Base-by-base conservation (phyloP, 2,797 vertebrate species). In the Zalophus californianus region DNA sequence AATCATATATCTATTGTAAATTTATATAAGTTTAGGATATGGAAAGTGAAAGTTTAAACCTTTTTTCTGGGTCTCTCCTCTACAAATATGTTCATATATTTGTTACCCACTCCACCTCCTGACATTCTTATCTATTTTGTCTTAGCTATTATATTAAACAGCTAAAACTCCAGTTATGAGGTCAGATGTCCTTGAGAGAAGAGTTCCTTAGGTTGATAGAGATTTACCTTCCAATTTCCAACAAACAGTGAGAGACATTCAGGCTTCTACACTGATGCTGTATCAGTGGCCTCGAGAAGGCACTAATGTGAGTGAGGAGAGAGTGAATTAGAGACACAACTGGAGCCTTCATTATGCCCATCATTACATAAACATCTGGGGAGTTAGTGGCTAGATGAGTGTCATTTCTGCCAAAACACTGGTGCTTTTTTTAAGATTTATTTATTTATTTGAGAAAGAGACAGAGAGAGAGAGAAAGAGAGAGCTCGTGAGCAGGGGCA, bases 181-280 rank as follows among this genome's bases (percentile, higher is more conserved):
- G 44, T 58, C 44, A 44, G 21, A 16, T 3, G 29, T 44, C 12
- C 29, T 86, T 64, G 52, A 44, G 4, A 90, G 60, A 78, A 48
- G 32, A 95, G 48, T 54, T 32, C 66, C 27, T 41, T 5, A 73
- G 41, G 11, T 11, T 32, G 48, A 58, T 13, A 54, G 80, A 41
- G n/a, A 66, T 73, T 91, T 82, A 86, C 12, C 83, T 85, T 91
- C 64, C 60, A 50, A 16, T 50, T 96, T 78, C 70, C 60, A 88
- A 64, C 38, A 2, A 88, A 58, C n/a, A 2, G 1, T 48, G 41
- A 48, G n/a, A 78, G 58, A 35, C 35, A 25, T 10, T 54, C 68
- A 60, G 38, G n/a, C 11, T 25, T 73, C 83, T 73, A 62, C 38
- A 38, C 1, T 58, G 48, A 72, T 66, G 27, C 50, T 89, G 9